These are phyloP conservation scores for Teleiodes luculella DNA, from an alignment of 2,888 invertebrate genomes.

Conservation along the genomic window DNA sequence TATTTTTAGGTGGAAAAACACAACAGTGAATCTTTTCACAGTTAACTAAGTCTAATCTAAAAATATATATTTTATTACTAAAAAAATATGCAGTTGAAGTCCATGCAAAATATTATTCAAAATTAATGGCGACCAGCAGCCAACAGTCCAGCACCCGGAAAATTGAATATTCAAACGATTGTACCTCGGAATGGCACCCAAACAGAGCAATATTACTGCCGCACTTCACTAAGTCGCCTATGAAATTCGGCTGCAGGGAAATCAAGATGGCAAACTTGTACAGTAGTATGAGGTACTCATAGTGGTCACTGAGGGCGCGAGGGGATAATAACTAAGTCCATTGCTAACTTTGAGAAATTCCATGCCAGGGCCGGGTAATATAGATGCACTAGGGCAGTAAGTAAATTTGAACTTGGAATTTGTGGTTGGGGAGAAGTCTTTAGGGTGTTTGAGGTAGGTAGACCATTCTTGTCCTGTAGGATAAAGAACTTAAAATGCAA, in stretches of 20 bases:
- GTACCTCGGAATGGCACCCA: not conserved
- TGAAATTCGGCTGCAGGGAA: constrained; percentile 67
- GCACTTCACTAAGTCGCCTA: constrained; percentile 35
- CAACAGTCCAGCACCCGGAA: not conserved
- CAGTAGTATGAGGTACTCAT: constrained; percentile 47
- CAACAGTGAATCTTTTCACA: too few species aligned
- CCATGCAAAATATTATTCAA: not conserved
- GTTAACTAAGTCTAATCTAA: too few species aligned
- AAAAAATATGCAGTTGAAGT: not conserved
- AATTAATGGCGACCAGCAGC: not conserved
- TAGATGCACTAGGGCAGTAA: constrained; percentile 6
- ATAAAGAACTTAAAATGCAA: too few species aligned
- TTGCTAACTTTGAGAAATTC: constrained; percentile 30
- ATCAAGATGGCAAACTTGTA: constrained; percentile 65
- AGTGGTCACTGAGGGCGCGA: constrained; percentile 42
- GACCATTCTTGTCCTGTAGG: too few species aligned
- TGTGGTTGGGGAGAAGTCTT: not conserved
- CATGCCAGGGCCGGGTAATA: not conserved
- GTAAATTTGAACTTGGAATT: constrained; percentile 1
- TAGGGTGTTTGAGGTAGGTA: not conserved
- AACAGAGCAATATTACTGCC: not conserved
- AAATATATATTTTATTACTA: too few species aligned
- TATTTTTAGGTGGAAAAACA: too few species aligned
- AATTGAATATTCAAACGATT: constrained; percentile 10
- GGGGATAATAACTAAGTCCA: constrained; percentile 39